These are phyloP conservation scores for Macropis europaea DNA, from an alignment of 2,888 invertebrate genomes.

Conservation along the genomic window DNA sequence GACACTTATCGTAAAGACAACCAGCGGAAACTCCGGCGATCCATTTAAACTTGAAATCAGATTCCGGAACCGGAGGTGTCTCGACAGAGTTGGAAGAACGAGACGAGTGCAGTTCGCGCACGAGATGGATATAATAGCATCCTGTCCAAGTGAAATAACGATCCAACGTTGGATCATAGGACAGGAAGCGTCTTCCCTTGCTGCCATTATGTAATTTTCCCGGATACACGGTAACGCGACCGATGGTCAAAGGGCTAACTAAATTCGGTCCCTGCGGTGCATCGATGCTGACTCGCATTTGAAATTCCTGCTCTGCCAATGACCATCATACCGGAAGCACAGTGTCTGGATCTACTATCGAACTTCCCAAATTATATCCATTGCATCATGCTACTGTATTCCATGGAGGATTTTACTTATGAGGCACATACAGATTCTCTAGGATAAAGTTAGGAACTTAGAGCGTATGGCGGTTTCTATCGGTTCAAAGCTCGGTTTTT, in stretches of 20 bases:
- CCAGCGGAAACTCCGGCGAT: background rate
- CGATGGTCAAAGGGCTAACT: conserved; percentile 32
- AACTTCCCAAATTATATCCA: background rate
- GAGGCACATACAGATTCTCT: background rate
- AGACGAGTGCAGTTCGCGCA: background rate
- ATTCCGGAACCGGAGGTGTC: conserved; percentile 12
- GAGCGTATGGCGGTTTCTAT: no score
- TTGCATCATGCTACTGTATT: background rate
- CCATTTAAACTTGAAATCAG: conserved; percentile 27
- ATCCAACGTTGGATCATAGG: conserved; percentile 4
- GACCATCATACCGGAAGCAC: conserved; percentile 13
- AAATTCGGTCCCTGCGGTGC: conserved; percentile 21
- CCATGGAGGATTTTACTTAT: conserved; percentile 3
- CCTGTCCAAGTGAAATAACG: conserved; percentile 6
- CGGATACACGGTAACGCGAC: conserved; percentile 4
- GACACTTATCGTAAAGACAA: background rate
- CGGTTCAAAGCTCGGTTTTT: no score
- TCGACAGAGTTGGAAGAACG: conserved; percentile 12
- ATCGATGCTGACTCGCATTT: conserved; percentile 29
- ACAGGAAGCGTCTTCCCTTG: conserved; percentile 35
- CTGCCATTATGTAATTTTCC: conserved; percentile 33
- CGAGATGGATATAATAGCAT: conserved; percentile 17
- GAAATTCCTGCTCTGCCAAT: conserved; percentile 16
- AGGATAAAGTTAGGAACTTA: background rate
- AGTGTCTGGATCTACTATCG: background rate